phyloP scores from a whole-genome alignment of 1,140 invertebrate species.

The Drosophila nannoptera region DNA sequence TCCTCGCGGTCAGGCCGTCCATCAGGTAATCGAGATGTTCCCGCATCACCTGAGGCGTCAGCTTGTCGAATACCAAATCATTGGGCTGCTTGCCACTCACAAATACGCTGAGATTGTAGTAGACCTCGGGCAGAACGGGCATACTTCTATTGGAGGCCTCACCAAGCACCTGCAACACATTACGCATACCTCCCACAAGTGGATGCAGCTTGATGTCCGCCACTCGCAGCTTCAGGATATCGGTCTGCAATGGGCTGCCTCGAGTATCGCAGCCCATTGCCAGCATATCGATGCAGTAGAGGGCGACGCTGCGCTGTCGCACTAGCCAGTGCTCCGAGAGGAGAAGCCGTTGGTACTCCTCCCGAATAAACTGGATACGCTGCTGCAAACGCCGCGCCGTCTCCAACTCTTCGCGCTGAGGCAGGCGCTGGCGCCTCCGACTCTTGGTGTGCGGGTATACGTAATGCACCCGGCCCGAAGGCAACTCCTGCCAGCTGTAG shows the following conservation, averaged over 20 bases:
- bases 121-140: neutral
- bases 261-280: neutral
- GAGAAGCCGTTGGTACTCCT: neutral
- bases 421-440: neutral
- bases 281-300: constrained; percentile 22
- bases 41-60: neutral
- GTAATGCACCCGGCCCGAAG: neutral
- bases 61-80: constrained; percentile 10
- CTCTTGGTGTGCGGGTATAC: neutral
- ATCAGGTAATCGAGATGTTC: constrained; percentile 5
- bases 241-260: neutral
- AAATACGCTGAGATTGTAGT: constrained; percentile 16
- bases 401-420: neutral
- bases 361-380: neutral
- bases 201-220: neutral
- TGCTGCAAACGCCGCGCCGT: constrained; percentile 12
- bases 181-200: neutral
- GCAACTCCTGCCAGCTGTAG: constrained; percentile 5
- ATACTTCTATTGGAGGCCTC: no score
- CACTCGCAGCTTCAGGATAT: neutral
- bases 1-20: constrained; percentile 8
- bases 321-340: neutral
- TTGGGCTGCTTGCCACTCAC: neutral
- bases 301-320: constrained; percentile 15
- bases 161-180: neutral